Evolutionary conservation across 2,113 vertebrate species (phyloP).

Genomic region (Hippocampus barbouri): DNA sequence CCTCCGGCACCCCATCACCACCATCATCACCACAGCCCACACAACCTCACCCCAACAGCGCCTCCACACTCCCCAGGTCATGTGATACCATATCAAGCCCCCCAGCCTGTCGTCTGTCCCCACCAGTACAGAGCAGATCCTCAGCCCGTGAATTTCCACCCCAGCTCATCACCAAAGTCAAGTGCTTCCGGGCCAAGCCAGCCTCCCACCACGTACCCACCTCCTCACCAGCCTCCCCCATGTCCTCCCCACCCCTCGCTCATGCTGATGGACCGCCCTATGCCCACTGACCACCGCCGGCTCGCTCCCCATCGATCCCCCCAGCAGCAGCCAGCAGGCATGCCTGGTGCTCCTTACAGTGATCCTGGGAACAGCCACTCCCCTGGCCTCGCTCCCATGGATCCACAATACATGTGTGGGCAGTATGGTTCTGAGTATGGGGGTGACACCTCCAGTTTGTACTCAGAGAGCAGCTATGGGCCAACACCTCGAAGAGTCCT

Average conservation of each 20-base stretch:
- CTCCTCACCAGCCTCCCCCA: constrained; percentile 59
- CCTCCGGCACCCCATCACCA: constrained; percentile 40
- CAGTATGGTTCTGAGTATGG: constrained; percentile 72
- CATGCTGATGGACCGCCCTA: constrained; percentile 57
- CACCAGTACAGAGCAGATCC: constrained; percentile 66
- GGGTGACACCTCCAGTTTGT: constrained; percentile 65
- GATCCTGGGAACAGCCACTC: constrained; percentile 65
- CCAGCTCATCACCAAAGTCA: constrained; percentile 64
- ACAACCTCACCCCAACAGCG: constrained; percentile 59
- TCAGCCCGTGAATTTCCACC: constrained; percentile 56
- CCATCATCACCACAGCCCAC: constrained; percentile 58
- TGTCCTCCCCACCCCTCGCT: constrained; percentile 58
- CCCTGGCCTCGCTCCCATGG: constrained; percentile 62
- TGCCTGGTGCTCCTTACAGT: constrained; percentile 54
- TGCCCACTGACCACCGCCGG: constrained; percentile 55
- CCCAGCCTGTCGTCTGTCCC: constrained; percentile 53
- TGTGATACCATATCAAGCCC: constrained; percentile 40
- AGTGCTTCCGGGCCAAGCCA: constrained; percentile 52
- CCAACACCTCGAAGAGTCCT: constrained; percentile 78
- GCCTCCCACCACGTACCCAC: constrained; percentile 60
- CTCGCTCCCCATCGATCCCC: constrained; percentile 63
- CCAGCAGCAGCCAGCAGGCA: constrained; percentile 56
- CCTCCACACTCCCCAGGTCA: constrained; percentile 60
- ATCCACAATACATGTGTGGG: constrained; percentile 70
- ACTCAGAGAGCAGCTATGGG: constrained; percentile 64